Percentiles rank a stretch among this genome's conserved stretches.
These are phyloP conservation scores for Trinorchestia longiramus DNA, from an alignment of 1,140 invertebrate genomes.

Conservation along the genomic window DNA sequence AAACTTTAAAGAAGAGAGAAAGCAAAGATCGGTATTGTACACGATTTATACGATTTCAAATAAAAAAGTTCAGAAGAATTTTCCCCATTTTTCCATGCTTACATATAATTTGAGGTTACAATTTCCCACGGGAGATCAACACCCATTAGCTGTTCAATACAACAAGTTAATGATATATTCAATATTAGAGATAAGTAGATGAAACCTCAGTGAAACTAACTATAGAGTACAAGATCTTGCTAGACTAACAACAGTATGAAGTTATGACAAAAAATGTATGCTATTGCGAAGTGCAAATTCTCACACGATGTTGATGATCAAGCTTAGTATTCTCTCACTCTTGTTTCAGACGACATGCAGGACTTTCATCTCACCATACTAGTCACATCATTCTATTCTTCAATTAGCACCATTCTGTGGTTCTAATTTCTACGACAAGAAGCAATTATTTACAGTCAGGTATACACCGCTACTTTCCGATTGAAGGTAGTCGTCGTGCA, in stretches of 20 bases:
- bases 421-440: not conserved
- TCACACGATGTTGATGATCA: not conserved
- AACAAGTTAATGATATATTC: too few relatives aligned
- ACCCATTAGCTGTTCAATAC: too few relatives aligned
- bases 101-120: not conserved
- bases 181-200: too few relatives aligned
- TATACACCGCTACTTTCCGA: constrained; percentile 34
- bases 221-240: too few relatives aligned
- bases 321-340: not conserved
- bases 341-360: not conserved
- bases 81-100: not conserved
- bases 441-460: not conserved
- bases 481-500: not conserved
- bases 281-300: not conserved
- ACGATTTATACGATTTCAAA: not conserved
- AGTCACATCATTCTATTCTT: constrained; percentile 21
- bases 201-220: too few relatives aligned
- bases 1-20: not conserved
- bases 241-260: not conserved
- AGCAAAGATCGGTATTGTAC: not conserved
- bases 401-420: not conserved
- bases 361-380: not conserved
- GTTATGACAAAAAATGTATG: not conserved
- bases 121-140: too few relatives aligned
- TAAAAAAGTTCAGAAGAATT: not conserved